Evolutionary conservation across 2,113 vertebrate species (phyloP), one percentile per base, ranked within the genome.

Genomic region (Heterocephalus glaber): DNA sequence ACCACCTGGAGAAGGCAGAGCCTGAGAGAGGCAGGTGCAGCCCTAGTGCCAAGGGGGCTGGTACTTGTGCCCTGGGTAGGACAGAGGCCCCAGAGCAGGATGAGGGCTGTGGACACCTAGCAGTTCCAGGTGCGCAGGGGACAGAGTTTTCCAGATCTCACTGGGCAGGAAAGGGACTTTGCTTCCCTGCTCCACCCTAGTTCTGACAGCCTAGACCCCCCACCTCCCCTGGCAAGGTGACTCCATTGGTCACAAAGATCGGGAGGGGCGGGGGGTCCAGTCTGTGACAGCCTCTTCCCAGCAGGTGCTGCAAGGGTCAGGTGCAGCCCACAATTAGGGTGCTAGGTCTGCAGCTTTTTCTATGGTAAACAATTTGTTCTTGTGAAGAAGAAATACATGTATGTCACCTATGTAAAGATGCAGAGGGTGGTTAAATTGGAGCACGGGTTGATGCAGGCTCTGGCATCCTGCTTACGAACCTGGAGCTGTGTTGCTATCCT

Each of bases 251-350:
- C 24, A 54, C 28, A 28, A 19, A 47, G 60, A 22, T 72, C 79
- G 47, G 17, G 52, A 13, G 61, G 85, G 81, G 49, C 61, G 44
- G 4, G 19, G 86, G 41, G 79, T 60, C 7, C 2, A 14, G 33
- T 12, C 58, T 2, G 24, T 5, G n/a, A 30, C 8, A 1, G 28
- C 47, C 38, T 28, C 49, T 38, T 65, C 33, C 5, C 0, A 0
- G 4, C 82, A 70, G 63, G 70, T 19, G 17, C 60, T 79, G 14
- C 1, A 4, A 2, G 22, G 80, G n/a, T 41, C 19, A 19, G n/a
- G 30, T 2, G 1, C 22, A 70, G 47, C 70, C 88, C 2, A 1
- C 35, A 33, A 35, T 65, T 54, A 68, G 0, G 28, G 68, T 13
- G 12, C 70, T 49, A 41, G 65, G 35, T 35, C 19, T 33, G 68